Evolutionary conservation across 2,888 invertebrate species (phyloP).

Genomic region (Lagria hirta): DNA sequence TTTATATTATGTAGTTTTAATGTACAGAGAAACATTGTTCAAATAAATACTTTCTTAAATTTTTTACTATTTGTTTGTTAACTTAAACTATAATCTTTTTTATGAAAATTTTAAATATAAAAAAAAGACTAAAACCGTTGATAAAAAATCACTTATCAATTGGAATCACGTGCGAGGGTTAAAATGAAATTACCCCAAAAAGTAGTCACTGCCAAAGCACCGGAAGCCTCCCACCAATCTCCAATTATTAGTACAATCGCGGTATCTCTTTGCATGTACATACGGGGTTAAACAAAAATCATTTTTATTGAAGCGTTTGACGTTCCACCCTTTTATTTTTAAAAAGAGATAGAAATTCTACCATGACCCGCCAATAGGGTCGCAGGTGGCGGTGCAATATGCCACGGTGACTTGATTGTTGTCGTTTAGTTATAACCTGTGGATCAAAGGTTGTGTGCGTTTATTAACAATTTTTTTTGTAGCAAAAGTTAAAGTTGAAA

Average conservation of each 20-base stretch:
- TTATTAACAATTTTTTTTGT: constrained; percentile 2
- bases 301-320: too few species aligned
- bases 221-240: constrained; percentile 36
- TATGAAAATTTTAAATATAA: too few species aligned
- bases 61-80: too few species aligned
- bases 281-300: constrained; percentile 26
- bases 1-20: too few species aligned
- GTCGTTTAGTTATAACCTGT: constrained; percentile 35
- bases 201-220: constrained; percentile 31
- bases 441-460: constrained; percentile 29
- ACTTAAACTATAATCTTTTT: too few species aligned
- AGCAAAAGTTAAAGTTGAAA: neutral
- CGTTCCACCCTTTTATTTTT: too few species aligned
- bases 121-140: constrained; percentile 29
- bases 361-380: constrained; percentile 45
- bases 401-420: constrained; percentile 39
- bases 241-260: constrained; percentile 26
- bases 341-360: constrained; percentile 34
- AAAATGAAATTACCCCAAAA: constrained; percentile 22
- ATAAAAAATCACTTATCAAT: constrained; percentile 39
- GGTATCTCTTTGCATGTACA: too few species aligned
- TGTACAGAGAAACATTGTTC: too few species aligned
- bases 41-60: too few species aligned
- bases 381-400: constrained; percentile 48
- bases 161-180: constrained; percentile 28